Evolutionary conservation across 2,888 invertebrate genomes (phyloP).

Genomic region (Baronia brevicornis): DNA sequence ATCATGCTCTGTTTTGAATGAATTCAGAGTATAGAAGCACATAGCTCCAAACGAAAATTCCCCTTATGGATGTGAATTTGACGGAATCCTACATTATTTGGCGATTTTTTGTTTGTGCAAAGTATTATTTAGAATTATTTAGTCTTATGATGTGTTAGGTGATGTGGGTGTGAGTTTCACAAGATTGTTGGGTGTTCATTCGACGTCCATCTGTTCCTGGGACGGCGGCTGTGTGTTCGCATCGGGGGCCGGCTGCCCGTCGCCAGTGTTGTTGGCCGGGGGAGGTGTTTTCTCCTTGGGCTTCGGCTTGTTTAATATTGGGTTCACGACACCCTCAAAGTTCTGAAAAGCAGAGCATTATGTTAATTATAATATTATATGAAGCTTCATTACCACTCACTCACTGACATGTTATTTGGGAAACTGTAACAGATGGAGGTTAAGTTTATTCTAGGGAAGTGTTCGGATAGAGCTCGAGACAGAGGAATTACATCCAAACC

Average conservation of each 20-base stretch:
- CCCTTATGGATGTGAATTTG: too few species aligned
- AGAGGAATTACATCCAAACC: too few species aligned
- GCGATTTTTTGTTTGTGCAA: too few species aligned
- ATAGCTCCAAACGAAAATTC: too few species aligned
- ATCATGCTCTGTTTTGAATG: too few species aligned
- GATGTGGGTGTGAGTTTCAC: constrained; percentile 13
- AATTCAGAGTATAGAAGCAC: too few species aligned
- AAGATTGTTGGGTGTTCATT: constrained; percentile 33
- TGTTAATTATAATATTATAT: neutral
- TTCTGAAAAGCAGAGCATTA: constrained; percentile 57
- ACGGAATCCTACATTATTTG: too few species aligned
- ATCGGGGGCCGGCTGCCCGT: constrained; percentile 35
- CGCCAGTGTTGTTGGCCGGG: constrained; percentile 43
- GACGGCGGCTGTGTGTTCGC: constrained; percentile 25
- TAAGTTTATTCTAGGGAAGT: too few species aligned
- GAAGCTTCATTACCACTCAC: neutral
- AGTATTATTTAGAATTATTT: constrained; percentile 29
- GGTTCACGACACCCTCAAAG: constrained; percentile 76
- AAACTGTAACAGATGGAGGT: too few species aligned
- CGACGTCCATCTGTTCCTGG: constrained; percentile 67
- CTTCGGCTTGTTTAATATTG: constrained; percentile 92
- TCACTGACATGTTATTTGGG: too few species aligned
- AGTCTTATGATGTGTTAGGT: constrained; percentile 25
- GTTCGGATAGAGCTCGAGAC: too few species aligned
- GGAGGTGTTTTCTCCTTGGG: constrained; percentile 82